Evolutionary conservation across 2,888 invertebrate species (phyloP), one percentile per base, ranked within the genome.

Genomic region (Nephrotoma guestfalica): DNA sequence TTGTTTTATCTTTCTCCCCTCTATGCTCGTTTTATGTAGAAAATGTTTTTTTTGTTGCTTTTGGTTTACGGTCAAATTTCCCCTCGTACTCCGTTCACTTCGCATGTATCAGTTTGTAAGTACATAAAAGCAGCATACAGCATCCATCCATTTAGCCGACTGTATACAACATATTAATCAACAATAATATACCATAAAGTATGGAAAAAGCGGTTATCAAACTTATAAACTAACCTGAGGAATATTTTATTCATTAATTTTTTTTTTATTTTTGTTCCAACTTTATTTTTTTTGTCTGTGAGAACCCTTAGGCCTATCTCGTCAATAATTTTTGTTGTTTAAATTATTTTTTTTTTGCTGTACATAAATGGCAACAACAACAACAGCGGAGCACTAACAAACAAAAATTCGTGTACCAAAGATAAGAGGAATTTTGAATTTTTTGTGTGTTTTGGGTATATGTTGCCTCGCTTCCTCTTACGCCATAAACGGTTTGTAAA

Each of bases 201-300:
- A 71, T 71, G 71, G 71, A 30, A 30, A 84, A 84, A 84, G 84
- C 84, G 84, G 84, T 84, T 84, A 84, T 84, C 84, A 84, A 84
- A 84, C 84, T 84, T 84, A 84, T 41, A 84, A 84, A 84, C 42
- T 84, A 84, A 84, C 84, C 84, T 84, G 84, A 84, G 84, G 84
- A 84, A 41, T 84, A 84, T 84, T 84, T 84, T 84, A 84, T 84
- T 84, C 84, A 84, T 84, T 84, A 84, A 41, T 71, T 71, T 71
- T 71, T 71, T 71, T 71, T 71, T 4, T 57, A 15, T 51, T 71
- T 51, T 71, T 71, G 71, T 71, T 71, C 71, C 71, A 71, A 71
- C 71, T 71, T 71, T 71, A 71, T 71, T 71, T 30, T 30, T 71
- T 71, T 71, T 71, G 71, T 71, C 71, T 71, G 71, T 71, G 71